Evolutionary conservation across 2,113 vertebrate genomes (phyloP), one percentile per base, ranked within the genome.

Genomic region (Etheostoma cragini): DNA sequence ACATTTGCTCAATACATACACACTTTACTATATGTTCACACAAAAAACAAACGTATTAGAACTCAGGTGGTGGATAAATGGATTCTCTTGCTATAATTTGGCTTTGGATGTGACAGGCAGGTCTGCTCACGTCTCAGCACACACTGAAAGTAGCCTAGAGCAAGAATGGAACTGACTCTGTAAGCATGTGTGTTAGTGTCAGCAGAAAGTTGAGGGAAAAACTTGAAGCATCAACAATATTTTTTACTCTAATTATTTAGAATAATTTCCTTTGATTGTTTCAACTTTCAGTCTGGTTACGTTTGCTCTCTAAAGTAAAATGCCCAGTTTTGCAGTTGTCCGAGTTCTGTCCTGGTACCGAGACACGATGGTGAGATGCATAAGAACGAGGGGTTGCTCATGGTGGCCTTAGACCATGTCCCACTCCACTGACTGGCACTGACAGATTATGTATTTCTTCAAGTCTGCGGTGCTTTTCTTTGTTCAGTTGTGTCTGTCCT

Each of bases 41-140:
- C 21, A 68, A 56, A 73, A 21, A 60, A 33, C 30, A 76, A 24
- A 58, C 66, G 8, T 70, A 60, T 68, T 10, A 60, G 26, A 63
- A 83, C 63, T 82, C 75, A 72, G 76, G 90, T 87, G 80, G 61
- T 42, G 52, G 89, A 85, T 91, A 46, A 58, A 53, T 80, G n/a
- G 35, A 61, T 69, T 80, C 75, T 77, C 57, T 76, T 54, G 64
- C 68, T 71, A 57, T 73, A 75, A 74, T 61, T 83, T 81, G 66
- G 42, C 26, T 17, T 81, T 38, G 65, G 86, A 91, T 74, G 73
- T 84, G 87, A 82, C 58, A 53, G 88, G 54, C 94, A 93, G 81
- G 95, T 91, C 88, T 75, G 72, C 52, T 94, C 94, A 90, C 73
- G 93, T 86, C 84, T 85, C 35, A 69, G 38, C 60, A 12, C 47